Percentiles rank a stretch among this genome's conserved stretches.
Evolutionary conservation across 2,797 vertebrate species (phyloP).

Genomic region (Girardinus metallicus): DNA sequence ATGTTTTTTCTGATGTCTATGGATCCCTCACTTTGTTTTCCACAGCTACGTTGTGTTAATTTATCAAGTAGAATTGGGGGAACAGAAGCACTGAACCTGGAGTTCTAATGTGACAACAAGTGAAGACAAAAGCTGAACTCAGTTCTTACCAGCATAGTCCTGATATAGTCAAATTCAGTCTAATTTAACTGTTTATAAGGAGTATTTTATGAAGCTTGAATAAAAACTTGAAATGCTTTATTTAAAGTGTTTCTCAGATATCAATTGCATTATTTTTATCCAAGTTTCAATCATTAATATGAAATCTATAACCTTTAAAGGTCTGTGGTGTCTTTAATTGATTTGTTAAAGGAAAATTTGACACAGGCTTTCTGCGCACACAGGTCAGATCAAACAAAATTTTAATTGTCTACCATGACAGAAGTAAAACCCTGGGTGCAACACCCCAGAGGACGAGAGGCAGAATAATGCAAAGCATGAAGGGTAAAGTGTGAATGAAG

Average conservation of each 20-base stretch:
- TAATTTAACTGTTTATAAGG: not conserved
- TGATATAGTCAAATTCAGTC: not conserved
- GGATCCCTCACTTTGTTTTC: not conserved
- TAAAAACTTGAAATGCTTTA: not conserved
- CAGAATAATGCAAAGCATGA: not conserved
- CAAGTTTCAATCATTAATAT: not conserved
- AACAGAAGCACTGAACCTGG: no score
- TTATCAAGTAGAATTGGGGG: not conserved
- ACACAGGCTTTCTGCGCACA: not conserved
- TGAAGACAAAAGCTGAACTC: not conserved
- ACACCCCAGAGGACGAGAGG: not conserved
- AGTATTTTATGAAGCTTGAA: not conserved
- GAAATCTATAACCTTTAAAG: not conserved
- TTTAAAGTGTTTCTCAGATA: not conserved
- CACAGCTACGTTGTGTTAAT: not conserved
- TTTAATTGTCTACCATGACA: not conserved
- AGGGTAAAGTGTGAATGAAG: conserved; percentile 25
- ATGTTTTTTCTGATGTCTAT: not conserved
- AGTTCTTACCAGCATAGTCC: not conserved
- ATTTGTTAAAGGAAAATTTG: not conserved
- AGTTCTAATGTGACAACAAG: not conserved
- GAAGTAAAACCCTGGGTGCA: not conserved
- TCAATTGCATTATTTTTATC: not conserved
- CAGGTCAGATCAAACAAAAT: not conserved
- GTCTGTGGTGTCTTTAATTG: not conserved